Percentiles rank a stretch among this genome's conserved stretches.
These are phyloP conservation scores for Macropis europaea DNA, from an alignment of 2,888 invertebrate genomes.

Conservation along the genomic window DNA sequence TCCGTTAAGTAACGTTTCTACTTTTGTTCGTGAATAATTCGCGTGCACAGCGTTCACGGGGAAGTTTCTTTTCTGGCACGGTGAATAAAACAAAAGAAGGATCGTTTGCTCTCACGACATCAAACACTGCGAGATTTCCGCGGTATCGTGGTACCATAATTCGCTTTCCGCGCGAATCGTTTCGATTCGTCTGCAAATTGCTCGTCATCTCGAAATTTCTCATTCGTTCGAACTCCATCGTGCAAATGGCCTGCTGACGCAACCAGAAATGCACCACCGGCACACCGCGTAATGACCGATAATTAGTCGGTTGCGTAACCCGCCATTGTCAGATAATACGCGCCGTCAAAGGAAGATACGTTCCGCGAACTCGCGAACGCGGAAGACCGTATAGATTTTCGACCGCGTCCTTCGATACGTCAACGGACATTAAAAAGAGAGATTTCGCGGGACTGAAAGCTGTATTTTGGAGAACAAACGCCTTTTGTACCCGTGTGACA, in stretches of 20 bases:
- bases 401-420: background rate
- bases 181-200: background rate
- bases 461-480: too few species aligned
- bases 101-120: background rate
- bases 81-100: background rate
- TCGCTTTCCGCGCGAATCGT: background rate
- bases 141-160: background rate
- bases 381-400: background rate
- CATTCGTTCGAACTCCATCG: constrained; percentile 30
- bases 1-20: background rate
- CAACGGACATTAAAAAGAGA: background rate
- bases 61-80: too few species aligned
- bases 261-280: constrained; percentile 58
- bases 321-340: constrained; percentile 56
- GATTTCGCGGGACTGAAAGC: too few species aligned
- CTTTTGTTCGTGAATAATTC: too few species aligned
- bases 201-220: constrained; percentile 45
- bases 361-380: constrained; percentile 12
- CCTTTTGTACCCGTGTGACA: too few species aligned
- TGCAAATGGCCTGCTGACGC: constrained; percentile 60
- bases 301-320: constrained; percentile 65
- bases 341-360: constrained; percentile 27
- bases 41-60: too few species aligned
- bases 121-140: background rate
- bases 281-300: constrained; percentile 67